Percentiles rank a stretch among this genome's conserved stretches.
Conservation (phyloP, 2,797 vertebrate genomes). For the Echiichthys vipera region DNA sequence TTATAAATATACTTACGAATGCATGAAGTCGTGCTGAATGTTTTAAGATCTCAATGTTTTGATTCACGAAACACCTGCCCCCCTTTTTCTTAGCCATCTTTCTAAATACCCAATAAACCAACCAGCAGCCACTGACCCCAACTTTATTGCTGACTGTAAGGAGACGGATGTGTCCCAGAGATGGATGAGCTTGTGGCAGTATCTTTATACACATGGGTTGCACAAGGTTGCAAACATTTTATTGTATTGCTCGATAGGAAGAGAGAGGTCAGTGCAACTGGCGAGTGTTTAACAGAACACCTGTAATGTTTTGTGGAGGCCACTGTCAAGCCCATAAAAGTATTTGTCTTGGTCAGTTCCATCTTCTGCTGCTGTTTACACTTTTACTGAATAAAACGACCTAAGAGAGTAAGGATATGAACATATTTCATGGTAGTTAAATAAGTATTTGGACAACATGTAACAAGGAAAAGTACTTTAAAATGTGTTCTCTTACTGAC, state of each 20-base stretch:
- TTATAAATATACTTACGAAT: conserved; percentile 6
- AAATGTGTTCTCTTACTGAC: not conserved
- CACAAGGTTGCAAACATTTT: conserved; percentile 23
- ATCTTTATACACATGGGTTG: conserved; percentile 11
- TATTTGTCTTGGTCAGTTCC: not conserved
- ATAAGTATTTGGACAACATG: not conserved
- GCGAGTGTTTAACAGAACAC: conserved; percentile 12
- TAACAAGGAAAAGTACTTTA: not conserved
- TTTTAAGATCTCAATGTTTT: not conserved
- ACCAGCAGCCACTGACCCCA: not conserved
- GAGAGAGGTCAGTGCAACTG: not conserved
- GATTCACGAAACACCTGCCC: not conserved
- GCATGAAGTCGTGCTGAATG: not conserved
- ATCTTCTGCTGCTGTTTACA: not conserved
- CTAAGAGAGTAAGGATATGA: not conserved
- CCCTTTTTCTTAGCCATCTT: not conserved
- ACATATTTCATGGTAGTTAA: not conserved
- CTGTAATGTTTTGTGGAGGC: conserved; percentile 22
- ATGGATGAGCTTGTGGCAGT: conserved; percentile 7
- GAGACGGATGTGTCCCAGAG: conserved; percentile 18
- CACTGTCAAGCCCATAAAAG: not conserved
- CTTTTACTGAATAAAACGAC: not conserved
- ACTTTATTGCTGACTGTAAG: conserved; percentile 16
- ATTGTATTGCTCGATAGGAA: conserved; percentile 4
- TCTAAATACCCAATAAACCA: conserved; percentile 6